These are phyloP conservation scores for Chirona hameri DNA, from an alignment of 2,888 invertebrate genomes.

Conservation along the genomic window DNA sequence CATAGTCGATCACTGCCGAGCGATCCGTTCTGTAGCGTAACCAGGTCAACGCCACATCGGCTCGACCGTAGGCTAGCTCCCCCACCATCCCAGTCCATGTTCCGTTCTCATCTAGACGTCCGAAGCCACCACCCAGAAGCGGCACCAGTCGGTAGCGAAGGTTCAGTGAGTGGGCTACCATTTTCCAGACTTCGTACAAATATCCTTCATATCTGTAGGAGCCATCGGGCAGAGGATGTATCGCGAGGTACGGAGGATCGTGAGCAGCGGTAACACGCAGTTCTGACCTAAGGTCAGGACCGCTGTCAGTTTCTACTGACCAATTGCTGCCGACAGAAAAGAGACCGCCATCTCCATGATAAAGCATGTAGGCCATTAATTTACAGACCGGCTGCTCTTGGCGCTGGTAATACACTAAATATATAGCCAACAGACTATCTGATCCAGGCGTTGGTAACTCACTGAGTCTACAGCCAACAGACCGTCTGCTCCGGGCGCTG, in stretches of 20 bases:
- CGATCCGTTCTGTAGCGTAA: neutral
- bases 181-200: conserved; percentile 32
- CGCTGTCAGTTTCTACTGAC: no score
- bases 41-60: neutral
- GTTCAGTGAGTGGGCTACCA: conserved; percentile 29
- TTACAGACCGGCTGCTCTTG: no score
- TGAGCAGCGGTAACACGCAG: neutral
- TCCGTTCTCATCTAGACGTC: conserved; percentile 35
- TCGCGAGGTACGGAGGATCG: neutral
- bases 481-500: no score
- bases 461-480: no score
- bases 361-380: no score
- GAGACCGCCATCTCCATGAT: no score
- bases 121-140: conserved; percentile 32
- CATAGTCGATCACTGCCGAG: neutral
- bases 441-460: no score
- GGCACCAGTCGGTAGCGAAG: conserved; percentile 35
- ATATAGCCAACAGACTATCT: no score
- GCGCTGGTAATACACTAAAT: no score
- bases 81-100: conserved; percentile 35
- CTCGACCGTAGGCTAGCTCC: conserved; percentile 22
- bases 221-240: neutral
- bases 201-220: neutral
- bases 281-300: no score
- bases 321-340: no score